A percentile compares a stretch with the other conserved stretches of the same genome.
Conservation (phyloP, 1,140 invertebrate genomes). For the Brachionus sp. region DNA sequence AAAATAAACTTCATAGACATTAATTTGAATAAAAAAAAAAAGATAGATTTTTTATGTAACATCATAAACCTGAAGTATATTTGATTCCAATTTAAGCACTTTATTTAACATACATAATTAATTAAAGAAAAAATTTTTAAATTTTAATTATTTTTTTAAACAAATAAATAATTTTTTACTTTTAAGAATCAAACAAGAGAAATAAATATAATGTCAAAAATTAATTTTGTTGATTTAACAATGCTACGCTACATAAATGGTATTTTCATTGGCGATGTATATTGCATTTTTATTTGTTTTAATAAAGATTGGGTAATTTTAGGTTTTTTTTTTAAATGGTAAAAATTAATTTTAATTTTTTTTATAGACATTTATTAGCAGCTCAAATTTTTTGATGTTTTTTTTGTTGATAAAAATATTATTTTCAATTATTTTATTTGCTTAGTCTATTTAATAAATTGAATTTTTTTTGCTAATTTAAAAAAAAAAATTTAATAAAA, state of each 20-base stretch:
- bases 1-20: neutral
- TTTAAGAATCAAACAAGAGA: neutral
- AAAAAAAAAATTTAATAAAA: neutral
- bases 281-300: neutral
- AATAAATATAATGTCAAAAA: neutral
- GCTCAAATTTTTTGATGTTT: neutral
- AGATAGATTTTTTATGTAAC: neutral
- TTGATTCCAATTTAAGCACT: neutral
- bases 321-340: neutral
- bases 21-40: neutral
- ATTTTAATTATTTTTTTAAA: neutral
- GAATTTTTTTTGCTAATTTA: neutral
- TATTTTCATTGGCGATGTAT: neutral
- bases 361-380: neutral
- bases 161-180: neutral
- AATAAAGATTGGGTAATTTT: constrained; percentile 20
- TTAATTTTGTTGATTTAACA: constrained; percentile 15
- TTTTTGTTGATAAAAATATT: neutral
- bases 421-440: neutral
- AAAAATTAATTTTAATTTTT: neutral
- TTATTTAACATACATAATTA: no score
- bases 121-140: no score
- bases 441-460: neutral
- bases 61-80: neutral
- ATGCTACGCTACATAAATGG: neutral